Evolutionary conservation across 2,113 vertebrate genomes (phyloP), one percentile per base, ranked within the genome.

Genomic region (Nothoprocta pentlandii): DNA sequence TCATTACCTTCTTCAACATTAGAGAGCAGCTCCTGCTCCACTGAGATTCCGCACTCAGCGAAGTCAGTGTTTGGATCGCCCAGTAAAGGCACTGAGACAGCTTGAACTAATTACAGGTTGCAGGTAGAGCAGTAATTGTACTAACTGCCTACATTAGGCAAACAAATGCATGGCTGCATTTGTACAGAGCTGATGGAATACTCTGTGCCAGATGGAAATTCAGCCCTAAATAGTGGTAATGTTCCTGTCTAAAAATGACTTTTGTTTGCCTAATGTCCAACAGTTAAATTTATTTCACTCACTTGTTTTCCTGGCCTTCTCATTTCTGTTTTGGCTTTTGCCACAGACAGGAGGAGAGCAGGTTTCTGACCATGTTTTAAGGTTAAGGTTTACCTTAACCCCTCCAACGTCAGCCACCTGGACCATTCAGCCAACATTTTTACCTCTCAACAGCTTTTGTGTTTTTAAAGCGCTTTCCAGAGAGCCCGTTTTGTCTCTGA

Each of bases 371-470:
- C 32, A 68, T 5, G 70, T 3, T 39, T 39, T 39, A 39, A 39
- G 36, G 36, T 39, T 39, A 39, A 39, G 8, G n/a, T 87, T 80
- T 69, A 59, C 78, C 64, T 91, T 93, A 41, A n/a, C 53, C 74
- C 62, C 81, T 93, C 92, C 92, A 71, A 16, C 12, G 58, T 90
- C 94, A 96, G 94, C 81, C 86, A 74, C 46, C 3, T 3, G 1
- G 44, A 91, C 58, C 64, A 51, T 47, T 85, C 78, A 85, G 93
- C 90, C 84, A 87, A 12, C 81, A 36, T 63, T 94, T 91, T 49
- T 82, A 95, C 91, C 91, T 95, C 86, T 93, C 90, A 51, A 32
- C 74, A 76, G 95, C 92, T 93, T 95, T 92, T 81, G 83, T 92
- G 90, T 22, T 71, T 92, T 73, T 73, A 78, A 92, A 94, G 86